phyloP scores from a whole-genome alignment of 2,797 vertebrate genomes.

The Chloroceryle inda region DNA sequence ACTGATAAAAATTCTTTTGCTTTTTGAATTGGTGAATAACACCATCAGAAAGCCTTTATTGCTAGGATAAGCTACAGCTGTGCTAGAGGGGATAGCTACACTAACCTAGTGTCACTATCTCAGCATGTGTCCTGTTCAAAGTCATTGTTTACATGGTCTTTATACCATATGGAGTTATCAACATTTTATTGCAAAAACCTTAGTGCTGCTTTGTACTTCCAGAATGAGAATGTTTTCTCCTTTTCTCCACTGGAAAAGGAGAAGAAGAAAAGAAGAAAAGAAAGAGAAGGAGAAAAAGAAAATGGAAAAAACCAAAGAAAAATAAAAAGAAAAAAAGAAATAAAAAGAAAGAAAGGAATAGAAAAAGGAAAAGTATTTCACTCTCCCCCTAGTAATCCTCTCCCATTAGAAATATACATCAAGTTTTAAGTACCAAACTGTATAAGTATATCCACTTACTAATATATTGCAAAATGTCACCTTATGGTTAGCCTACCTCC shows the following conservation, averaged over 20 bases:
- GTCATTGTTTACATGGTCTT: slow-evolving; percentile 36
- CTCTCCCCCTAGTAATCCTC: background rate
- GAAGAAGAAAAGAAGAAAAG: background rate
- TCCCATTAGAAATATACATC: background rate
- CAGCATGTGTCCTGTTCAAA: slow-evolving; percentile 54
- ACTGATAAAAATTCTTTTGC: slow-evolving; percentile 38
- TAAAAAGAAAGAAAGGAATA: background rate
- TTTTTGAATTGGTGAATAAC: slow-evolving; percentile 10
- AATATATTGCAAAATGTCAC: background rate
- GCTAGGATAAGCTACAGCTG: slow-evolving; percentile 45
- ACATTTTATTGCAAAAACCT: slow-evolving; percentile 15
- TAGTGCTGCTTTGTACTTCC: background rate
- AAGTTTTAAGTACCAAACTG: background rate
- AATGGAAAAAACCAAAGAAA: background rate
- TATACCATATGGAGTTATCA: slow-evolving; percentile 38
- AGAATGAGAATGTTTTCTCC: background rate
- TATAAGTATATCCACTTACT: background rate
- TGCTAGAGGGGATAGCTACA: background rate
- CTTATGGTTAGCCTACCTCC: background rate
- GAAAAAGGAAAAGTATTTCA: background rate
- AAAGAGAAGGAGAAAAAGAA: background rate
- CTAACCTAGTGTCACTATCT: slow-evolving; percentile 26
- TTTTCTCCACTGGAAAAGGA: background rate
- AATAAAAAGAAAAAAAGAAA: background rate
- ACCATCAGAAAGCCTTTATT: slow-evolving; percentile 26